Evolutionary conservation across 2,888 invertebrate species (phyloP).

Genomic region (Tenthredo notha): DNA sequence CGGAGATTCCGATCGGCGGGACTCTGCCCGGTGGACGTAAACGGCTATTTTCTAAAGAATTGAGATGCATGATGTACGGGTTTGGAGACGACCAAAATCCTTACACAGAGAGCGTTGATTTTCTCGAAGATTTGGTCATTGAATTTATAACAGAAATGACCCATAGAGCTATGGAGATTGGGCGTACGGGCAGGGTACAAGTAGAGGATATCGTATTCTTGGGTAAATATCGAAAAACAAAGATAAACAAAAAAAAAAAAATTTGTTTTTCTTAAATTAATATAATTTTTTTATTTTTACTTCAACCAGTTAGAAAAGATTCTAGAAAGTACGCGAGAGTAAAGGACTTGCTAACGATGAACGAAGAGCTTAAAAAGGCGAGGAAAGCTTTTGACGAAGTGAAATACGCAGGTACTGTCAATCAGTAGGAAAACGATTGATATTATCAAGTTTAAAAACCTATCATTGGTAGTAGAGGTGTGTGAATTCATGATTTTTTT

Average conservation of each 20-base stretch:
- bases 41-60: constrained; percentile 93
- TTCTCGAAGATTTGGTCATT: constrained; percentile 97
- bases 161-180: constrained; percentile 97
- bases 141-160: constrained; percentile 98
- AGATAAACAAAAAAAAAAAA: neutral
- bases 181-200: constrained; percentile 96
- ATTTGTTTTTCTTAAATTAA: too few relatives aligned
- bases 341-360: constrained; percentile 98
- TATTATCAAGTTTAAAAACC: constrained; percentile 45
- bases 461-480: constrained; percentile 43
- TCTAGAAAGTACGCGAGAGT: constrained; percentile 97
- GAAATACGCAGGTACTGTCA: constrained; percentile 92
- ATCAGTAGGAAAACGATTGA: constrained; percentile 66
- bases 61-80: constrained; percentile 99
- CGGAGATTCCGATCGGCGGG: constrained; percentile 85
- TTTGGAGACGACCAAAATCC: constrained; percentile 99
- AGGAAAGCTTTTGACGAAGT: constrained; percentile 99
- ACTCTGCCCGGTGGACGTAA: constrained; percentile 86
- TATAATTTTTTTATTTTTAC: neutral
- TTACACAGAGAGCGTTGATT: constrained; percentile 98
- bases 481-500: constrained; percentile 22
- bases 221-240: constrained; percentile 63
- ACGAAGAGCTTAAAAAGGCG: constrained; percentile 98
- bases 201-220: constrained; percentile 97
- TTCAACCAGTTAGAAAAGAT: constrained; percentile 93